Evolutionary conservation across 2,113 vertebrate species (phyloP).

Genomic region (Hydrolagus affinis): DNA sequence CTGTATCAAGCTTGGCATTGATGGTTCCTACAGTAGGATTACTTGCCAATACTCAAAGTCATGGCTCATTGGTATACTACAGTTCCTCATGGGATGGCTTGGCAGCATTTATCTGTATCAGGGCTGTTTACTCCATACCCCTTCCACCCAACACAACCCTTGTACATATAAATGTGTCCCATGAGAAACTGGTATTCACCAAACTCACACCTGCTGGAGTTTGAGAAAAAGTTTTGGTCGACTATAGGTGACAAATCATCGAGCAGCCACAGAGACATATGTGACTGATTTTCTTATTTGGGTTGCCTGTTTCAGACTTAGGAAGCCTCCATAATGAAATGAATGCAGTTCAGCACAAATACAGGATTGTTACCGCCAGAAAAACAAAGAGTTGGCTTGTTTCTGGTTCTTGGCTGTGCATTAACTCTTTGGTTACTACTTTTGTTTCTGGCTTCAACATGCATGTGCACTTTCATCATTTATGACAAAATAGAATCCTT

Average conservation of each 20-base stretch:
- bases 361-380: neutral
- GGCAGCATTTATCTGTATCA: too few relatives aligned
- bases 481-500: too few relatives aligned
- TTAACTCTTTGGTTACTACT: neutral
- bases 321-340: neutral
- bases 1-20: too few relatives aligned
- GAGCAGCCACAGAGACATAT: neutral
- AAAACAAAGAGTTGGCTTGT: conserved; percentile 15
- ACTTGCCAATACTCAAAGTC: too few relatives aligned
- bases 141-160: too few relatives aligned
- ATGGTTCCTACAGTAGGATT: too few relatives aligned
- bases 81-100: too few relatives aligned
- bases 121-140: too few relatives aligned
- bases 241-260: neutral
- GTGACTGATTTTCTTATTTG: neutral
- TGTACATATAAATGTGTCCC: neutral
- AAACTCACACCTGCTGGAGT: neutral
- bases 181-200: neutral
- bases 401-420: neutral
- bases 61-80: too few relatives aligned
- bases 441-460: neutral
- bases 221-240: neutral
- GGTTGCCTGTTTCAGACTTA: neutral
- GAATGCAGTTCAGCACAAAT: neutral
- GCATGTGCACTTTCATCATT: too few relatives aligned